These are phyloP conservation scores for Candoia aspera DNA, from an alignment of 2,113 vertebrate species.

Conservation along the genomic window DNA sequence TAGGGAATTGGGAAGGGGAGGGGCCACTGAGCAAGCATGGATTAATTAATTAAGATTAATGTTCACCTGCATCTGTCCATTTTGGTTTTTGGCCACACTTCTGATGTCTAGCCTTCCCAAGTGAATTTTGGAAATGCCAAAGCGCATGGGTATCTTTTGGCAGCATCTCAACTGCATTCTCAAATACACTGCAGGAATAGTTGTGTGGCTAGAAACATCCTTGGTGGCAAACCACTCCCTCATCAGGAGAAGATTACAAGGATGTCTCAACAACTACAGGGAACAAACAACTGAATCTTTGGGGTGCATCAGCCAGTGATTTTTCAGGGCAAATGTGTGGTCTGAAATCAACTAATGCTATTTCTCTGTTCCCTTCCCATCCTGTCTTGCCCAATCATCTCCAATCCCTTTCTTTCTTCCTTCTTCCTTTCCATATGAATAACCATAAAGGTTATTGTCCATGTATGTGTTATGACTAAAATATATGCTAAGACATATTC, in stretches of 20 bases:
- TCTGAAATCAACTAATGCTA: neutral
- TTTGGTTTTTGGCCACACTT: neutral
- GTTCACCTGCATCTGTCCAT: neutral
- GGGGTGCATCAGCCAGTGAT: neutral
- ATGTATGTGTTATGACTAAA: neutral
- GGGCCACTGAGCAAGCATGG: neutral
- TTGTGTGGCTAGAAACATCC: constrained; percentile 2
- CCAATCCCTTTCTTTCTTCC: neutral
- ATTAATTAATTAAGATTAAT: neutral
- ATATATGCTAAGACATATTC: neutral
- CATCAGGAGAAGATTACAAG: constrained; percentile 5
- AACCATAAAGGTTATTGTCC: neutral
- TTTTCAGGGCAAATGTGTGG: neutral
- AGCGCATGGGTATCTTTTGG: neutral
- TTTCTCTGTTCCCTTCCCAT: neutral
- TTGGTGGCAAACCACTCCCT: constrained; percentile 10
- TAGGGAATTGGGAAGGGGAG: neutral
- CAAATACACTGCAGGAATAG: neutral
- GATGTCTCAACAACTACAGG: constrained; percentile 11
- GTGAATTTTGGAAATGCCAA: neutral
- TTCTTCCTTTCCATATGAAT: no score
- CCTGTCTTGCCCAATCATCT: neutral
- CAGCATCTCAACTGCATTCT: neutral
- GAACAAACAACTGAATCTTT: constrained; percentile 1
- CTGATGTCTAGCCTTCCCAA: constrained; percentile 2